Evolutionary conservation across 2,888 invertebrate genomes (phyloP).

Genomic region (Polymixis lichenea): DNA sequence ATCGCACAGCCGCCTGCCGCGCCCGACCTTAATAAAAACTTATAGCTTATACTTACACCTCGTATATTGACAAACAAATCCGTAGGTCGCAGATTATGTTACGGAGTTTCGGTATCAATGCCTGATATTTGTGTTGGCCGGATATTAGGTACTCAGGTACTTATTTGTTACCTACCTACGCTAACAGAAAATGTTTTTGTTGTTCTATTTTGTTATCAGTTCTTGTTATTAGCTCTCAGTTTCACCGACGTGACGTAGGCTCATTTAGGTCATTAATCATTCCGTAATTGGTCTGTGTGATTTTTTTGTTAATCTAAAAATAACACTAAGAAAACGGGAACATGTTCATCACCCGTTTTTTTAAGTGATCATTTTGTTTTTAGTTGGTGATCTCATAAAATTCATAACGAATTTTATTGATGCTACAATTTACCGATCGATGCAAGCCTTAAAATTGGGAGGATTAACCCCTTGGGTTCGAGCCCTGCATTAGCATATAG

Average conservation of each 20-base stretch:
- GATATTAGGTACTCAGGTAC: constrained; percentile 35
- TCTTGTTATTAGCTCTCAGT: constrained; percentile 1
- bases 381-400: constrained; percentile 7
- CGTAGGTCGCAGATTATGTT: constrained; percentile 46
- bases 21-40: constrained; percentile 61
- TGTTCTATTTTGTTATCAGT: constrained; percentile 3
- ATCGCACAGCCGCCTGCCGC: constrained; percentile 27
- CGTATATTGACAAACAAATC: constrained; percentile 57
- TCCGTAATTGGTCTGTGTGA: constrained; percentile 7
- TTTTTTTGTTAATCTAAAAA: constrained; percentile 19
- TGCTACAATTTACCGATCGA: constrained; percentile 31
- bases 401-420: constrained; percentile 35
- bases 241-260: constrained; percentile 6
- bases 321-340: constrained; percentile 4
- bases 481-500: constrained; percentile 49
- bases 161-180: constrained; percentile 40
- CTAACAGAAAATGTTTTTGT: constrained; percentile 25
- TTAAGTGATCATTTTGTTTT: constrained; percentile 5
- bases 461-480: constrained; percentile 41
- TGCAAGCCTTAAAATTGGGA: constrained; percentile 32
- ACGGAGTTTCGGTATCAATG: constrained; percentile 38
- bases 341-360: neutral
- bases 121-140: constrained; percentile 43
- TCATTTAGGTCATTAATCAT: constrained; percentile 18
- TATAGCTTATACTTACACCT: constrained; percentile 51